phyloP scores from a whole-genome alignment of 2,797 vertebrate genomes.

The Geotria australis region DNA sequence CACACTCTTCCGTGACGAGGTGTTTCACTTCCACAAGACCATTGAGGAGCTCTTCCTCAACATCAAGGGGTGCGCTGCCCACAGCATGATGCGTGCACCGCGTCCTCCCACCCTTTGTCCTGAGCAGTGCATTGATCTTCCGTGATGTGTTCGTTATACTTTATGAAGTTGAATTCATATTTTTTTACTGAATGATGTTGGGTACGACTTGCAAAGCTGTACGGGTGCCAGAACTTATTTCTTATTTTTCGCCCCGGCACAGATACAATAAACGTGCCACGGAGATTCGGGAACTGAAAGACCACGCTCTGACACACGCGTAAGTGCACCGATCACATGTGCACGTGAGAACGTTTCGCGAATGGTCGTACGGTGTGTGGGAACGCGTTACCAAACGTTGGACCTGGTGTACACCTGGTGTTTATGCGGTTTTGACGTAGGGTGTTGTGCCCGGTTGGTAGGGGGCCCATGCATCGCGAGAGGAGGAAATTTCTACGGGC shows the following conservation, averaged over 20 bases:
- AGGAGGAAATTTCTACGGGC: slow-evolving; percentile 83
- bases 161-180: neutral
- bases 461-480: slow-evolving; percentile 81
- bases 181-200: neutral
- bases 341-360: no score
- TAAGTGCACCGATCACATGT: slow-evolving; percentile 15
- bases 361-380: neutral
- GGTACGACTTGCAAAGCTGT: neutral
- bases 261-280: slow-evolving; percentile 97
- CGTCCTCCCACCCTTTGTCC: no score
- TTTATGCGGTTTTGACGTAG: neutral
- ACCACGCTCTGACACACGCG: slow-evolving; percentile 79
- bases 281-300: slow-evolving; percentile 90
- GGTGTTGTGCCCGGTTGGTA: slow-evolving; percentile 8
- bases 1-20: slow-evolving; percentile 80
- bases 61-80: slow-evolving; percentile 43
- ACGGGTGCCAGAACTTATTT: neutral
- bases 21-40: slow-evolving; percentile 93
- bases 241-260: slow-evolving; percentile 3
- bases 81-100: no score
- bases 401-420: neutral
- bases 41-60: slow-evolving; percentile 90
- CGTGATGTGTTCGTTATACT: no score
- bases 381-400: neutral
- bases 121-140: no score